Evolutionary conservation across 2,888 invertebrate genomes (phyloP).

Genomic region (Andrena marginata): DNA sequence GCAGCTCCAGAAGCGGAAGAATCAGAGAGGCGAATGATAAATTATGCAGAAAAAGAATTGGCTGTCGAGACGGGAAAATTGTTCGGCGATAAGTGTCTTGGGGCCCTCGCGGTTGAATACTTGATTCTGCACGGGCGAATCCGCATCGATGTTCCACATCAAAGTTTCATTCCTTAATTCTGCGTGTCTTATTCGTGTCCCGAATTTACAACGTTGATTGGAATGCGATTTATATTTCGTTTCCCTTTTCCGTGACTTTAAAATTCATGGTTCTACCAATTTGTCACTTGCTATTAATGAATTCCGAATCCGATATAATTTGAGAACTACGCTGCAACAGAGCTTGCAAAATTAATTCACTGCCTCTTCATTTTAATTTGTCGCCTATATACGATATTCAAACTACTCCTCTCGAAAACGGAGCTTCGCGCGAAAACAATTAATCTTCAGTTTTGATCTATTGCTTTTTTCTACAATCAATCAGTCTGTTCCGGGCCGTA

Average conservation of each 20-base stretch:
- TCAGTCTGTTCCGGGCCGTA: not conserved
- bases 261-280: too few species aligned
- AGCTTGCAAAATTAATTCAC: not conserved
- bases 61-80: constrained; percentile 47
- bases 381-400: not conserved
- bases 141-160: not conserved
- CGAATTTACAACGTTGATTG: not conserved
- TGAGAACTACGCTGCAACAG: too few species aligned
- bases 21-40: constrained; percentile 45
- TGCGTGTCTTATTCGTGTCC: not conserved
- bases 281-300: too few species aligned
- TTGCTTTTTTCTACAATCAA: not conserved
- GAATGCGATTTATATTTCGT: not conserved
- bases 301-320: too few species aligned
- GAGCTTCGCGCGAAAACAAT: not conserved
- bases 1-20: constrained; percentile 35
- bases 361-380: not conserved
- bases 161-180: constrained; percentile 23
- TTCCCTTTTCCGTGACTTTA: not conserved
- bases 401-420: not conserved
- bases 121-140: not conserved
- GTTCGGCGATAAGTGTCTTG: constrained; percentile 43
- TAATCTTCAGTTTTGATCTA: not conserved
- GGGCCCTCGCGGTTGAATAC: constrained; percentile 22
- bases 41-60: constrained; percentile 66